Conservation (phyloP, 2,113 vertebrate species). For the cattle (Bos taurus) region ARS-UCD2.0 NC_037328.1:6586001-6586500, state of each 20-base stretch:
- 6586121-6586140: background rate
- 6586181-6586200: background rate
- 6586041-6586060: background rate
- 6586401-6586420: background rate
- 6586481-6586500: background rate
- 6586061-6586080: rapidly evolving
- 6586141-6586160: background rate
- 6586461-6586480: background rate
- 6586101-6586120: background rate
- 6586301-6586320: background rate
- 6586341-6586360: background rate
- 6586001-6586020: background rate
- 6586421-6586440: background rate
- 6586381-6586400: background rate
- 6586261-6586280: background rate
- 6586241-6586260: background rate
- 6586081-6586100: background rate
- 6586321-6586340: background rate
- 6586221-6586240: background rate
- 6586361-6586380: background rate
- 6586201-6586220: background rate
- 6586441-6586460: background rate
- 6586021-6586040: background rate
- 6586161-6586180: background rate
- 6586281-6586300: background rate